Evolutionary conservation across 2,797 vertebrate genomes (phyloP).

Genomic region (Sparidentex hasta): DNA sequence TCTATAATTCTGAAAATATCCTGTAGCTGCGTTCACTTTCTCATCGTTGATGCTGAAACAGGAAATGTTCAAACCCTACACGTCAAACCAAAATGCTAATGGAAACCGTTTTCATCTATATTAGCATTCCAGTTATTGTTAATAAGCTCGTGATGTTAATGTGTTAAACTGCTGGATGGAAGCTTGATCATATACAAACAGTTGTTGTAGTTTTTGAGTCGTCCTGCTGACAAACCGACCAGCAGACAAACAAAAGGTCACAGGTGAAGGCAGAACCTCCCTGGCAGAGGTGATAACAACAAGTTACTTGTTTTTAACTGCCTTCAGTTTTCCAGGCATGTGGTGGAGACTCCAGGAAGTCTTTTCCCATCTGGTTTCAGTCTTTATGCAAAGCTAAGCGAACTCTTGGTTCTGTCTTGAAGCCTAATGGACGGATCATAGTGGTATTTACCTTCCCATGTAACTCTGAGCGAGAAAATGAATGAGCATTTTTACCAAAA

Average conservation of each 20-base stretch:
- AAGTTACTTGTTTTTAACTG: too few relatives aligned
- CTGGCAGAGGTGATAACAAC: background rate
- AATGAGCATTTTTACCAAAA: background rate
- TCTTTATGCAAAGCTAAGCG: constrained; percentile 1
- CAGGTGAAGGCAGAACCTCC: too few relatives aligned
- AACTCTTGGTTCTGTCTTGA: background rate
- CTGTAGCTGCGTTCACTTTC: too few relatives aligned
- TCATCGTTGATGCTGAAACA: too few relatives aligned
- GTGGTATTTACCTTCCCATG: background rate
- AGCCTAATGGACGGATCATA: background rate
- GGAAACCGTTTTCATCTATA: too few relatives aligned
- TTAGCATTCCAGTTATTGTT: background rate
- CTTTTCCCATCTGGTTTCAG: background rate
- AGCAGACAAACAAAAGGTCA: too few relatives aligned
- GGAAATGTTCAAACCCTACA: too few relatives aligned
- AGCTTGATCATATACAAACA: constrained; percentile 10
- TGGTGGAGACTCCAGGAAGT: background rate
- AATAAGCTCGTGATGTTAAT: background rate
- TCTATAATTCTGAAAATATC: too few relatives aligned
- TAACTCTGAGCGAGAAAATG: background rate
- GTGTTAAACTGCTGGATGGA: constrained; percentile 5
- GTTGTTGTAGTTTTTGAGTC: too few relatives aligned
- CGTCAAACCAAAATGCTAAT: too few relatives aligned
- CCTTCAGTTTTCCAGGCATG: background rate
- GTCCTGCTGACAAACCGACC: too few relatives aligned